Evolutionary conservation across 2,113 vertebrate genomes (phyloP).

Genomic region (Lepisosteus oculatus): DNA sequence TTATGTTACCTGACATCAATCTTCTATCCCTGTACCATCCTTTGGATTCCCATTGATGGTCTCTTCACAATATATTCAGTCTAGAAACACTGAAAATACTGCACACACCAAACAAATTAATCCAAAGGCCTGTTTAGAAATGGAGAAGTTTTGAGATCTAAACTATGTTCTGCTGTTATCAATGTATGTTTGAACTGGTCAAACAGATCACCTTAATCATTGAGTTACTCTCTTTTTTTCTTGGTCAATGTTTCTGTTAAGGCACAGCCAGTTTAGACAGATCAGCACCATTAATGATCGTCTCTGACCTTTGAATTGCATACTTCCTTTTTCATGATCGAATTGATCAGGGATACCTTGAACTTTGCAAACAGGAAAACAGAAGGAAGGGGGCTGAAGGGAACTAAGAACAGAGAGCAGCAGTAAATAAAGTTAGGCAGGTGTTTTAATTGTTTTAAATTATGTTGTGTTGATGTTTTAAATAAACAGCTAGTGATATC

Average conservation of each 20-base stretch:
- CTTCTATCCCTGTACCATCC: neutral
- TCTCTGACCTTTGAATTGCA: slow-evolving; percentile 13
- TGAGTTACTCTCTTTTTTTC: neutral
- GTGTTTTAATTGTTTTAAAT: too few relatives aligned
- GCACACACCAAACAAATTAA: neutral
- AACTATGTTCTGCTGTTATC: neutral
- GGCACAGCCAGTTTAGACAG: slow-evolving; percentile 1
- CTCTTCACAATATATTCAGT: neutral
- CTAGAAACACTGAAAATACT: too few relatives aligned
- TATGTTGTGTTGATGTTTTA: too few relatives aligned
- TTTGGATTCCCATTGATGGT: neutral
- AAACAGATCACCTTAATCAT: too few relatives aligned
- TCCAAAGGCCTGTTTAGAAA: slow-evolving; percentile 4
- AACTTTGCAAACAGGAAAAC: neutral
- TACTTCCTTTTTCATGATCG: neutral
- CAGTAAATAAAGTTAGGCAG: too few relatives aligned
- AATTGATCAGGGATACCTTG: slow-evolving; percentile 3
- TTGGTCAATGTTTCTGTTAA: slow-evolving; percentile 6
- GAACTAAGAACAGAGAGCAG: too few relatives aligned
- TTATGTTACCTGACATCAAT: neutral
- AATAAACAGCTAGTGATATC: too few relatives aligned
- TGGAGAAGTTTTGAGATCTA: neutral
- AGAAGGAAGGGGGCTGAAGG: too few relatives aligned
- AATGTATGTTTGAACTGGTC: too few relatives aligned
- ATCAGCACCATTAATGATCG: slow-evolving; percentile 12